Conservation (phyloP, 2,888 invertebrate species). For the Caenorhabditis becei region DNA sequence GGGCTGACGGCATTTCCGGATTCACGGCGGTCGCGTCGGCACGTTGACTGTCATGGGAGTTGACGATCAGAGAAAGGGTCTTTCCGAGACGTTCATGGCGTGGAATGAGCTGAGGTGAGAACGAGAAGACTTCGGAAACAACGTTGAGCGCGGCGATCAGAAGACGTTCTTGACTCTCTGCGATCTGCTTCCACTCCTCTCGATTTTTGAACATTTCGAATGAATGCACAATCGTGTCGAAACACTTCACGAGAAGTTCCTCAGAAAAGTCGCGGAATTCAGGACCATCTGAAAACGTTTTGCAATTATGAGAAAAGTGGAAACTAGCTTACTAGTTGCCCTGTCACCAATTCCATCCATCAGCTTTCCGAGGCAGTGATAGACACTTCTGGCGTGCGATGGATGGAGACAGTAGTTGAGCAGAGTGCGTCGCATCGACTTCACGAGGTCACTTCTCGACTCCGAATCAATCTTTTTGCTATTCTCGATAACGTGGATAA, state of each 20-base stretch:
- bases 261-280: conserved; percentile 33
- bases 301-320: neutral
- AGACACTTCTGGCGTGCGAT: conserved; percentile 43
- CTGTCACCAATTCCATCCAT: conserved; percentile 59
- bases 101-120: conserved; percentile 41
- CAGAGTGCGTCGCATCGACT: conserved; percentile 22
- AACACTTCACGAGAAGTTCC: conserved; percentile 26
- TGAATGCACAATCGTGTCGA: conserved; percentile 55
- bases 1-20: conserved; percentile 51
- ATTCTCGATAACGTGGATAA: conserved; percentile 45
- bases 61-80: conserved; percentile 49
- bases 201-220: conserved; percentile 53
- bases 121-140: conserved; percentile 41
- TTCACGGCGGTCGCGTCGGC: conserved; percentile 9
- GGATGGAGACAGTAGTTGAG: conserved; percentile 30
- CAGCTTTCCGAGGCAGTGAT: conserved; percentile 42
- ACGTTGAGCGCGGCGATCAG: conserved; percentile 33
- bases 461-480: conserved; percentile 21
- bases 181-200: conserved; percentile 36
- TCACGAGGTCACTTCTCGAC: neutral
- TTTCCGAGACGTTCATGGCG: conserved; percentile 52
- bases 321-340: conserved; percentile 18
- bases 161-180: conserved; percentile 40
- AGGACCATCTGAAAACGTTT: conserved; percentile 7
- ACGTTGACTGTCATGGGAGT: neutral